Conservation (phyloP, 2,888 invertebrate genomes). For the Malthinus flaveolus region DNA sequence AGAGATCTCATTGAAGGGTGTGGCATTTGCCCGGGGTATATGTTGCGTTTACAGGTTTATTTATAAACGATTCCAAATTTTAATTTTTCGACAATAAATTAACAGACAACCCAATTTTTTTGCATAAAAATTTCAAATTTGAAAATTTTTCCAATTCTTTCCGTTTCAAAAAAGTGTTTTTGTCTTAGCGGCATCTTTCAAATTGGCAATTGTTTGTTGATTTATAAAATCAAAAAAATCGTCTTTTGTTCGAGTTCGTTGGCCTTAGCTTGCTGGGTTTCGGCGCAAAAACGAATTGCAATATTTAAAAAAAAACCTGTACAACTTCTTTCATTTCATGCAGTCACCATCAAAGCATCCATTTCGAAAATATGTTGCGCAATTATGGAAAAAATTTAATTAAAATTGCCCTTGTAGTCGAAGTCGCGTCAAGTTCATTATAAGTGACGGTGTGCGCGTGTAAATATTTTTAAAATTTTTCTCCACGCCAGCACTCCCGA, state of each 20-base stretch:
- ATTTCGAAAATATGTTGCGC: conserved; percentile 12
- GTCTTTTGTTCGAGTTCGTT: conserved; percentile 26
- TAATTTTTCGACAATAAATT: background rate
- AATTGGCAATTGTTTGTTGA: background rate
- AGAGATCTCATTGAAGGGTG: conserved; percentile 34
- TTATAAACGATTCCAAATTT: conserved; percentile 16
- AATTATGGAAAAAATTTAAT: conserved; percentile 4
- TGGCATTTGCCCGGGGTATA: conserved; percentile 36
- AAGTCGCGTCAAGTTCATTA: too few relatives aligned
- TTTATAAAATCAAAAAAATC: conserved; percentile 4
- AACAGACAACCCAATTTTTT: background rate
- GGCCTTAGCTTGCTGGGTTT: conserved; percentile 23
- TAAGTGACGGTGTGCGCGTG: too few relatives aligned
- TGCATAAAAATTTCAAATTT: background rate
- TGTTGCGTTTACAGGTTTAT: conserved; percentile 25
- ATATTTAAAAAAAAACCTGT: conserved; percentile 19
- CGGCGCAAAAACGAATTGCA: conserved; percentile 21
- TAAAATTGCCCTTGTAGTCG: too few relatives aligned
- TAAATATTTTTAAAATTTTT: too few relatives aligned
- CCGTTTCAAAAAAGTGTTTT: too few relatives aligned
- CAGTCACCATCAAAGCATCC: conserved; percentile 17
- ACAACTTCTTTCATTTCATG: conserved; percentile 13
- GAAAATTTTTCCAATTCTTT: background rate
- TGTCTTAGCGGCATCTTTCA: background rate
- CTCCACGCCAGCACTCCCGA: background rate